phyloP scores from a whole-genome alignment of 1,140 invertebrate species.

The Macrobrachium rosenbergii region DNA sequence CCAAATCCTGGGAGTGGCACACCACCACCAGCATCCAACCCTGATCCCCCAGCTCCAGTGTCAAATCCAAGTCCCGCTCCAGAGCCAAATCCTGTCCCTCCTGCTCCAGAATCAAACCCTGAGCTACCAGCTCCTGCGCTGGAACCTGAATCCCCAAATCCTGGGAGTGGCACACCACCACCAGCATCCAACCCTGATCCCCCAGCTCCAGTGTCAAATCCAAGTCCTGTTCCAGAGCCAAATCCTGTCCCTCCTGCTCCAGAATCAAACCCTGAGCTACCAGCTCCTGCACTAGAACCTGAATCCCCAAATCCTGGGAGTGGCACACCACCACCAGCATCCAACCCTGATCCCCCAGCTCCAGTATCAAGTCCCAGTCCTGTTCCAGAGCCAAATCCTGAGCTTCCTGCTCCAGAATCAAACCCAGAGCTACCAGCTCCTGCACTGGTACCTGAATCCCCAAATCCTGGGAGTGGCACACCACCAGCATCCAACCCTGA shows the following conservation, averaged over 20 bases:
- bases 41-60: background rate
- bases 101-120: background rate
- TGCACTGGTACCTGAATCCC: background rate
- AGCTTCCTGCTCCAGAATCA: background rate
- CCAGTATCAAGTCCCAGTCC: background rate
- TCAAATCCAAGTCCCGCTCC: too few species aligned
- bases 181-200: background rate
- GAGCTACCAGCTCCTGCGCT: background rate
- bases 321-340: background rate
- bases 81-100: background rate
- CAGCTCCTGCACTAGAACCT: background rate
- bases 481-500: background rate
- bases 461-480: too few species aligned
- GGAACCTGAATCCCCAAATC: background rate
- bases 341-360: background rate
- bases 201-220: background rate
- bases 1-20: background rate
- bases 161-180: background rate
- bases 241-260: background rate
- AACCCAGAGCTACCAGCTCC: background rate
- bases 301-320: background rate
- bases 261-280: background rate
- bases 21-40: slow-evolving; percentile 6
- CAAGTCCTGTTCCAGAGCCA: background rate
- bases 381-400: background rate